A percentile compares a stretch with the other conserved stretches of the same genome.
phyloP scores from a whole-genome alignment of 1,140 invertebrate species.

The Drosophila pandora region DNA sequence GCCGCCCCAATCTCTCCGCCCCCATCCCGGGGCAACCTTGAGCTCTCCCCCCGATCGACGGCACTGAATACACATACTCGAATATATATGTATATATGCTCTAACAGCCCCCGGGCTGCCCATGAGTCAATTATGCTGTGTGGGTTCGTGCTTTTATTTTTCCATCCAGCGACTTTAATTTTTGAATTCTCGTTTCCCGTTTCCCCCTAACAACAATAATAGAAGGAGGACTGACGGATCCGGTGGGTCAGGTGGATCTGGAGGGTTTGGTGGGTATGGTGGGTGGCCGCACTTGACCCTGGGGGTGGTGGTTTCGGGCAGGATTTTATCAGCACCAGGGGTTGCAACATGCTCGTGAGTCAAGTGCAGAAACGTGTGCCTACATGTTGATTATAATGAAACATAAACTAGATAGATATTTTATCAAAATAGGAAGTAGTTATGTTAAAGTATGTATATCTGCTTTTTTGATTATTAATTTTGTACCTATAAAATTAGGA shows the following conservation, averaged over 20 bases:
- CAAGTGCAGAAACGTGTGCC: conserved; percentile 80
- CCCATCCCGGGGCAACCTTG: conserved; percentile 20
- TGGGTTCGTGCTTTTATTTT: conserved; percentile 49
- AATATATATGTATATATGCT: not conserved
- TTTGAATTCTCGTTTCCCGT: conserved; percentile 46
- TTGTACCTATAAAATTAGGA: not conserved
- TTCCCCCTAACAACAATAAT: conserved; percentile 47
- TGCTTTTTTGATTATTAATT: not conserved
- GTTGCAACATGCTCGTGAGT: conserved; percentile 68
- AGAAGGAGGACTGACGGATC: conserved; percentile 12
- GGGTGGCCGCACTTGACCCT: conserved; percentile 70
- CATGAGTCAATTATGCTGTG: conserved; percentile 76
- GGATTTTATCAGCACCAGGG: conserved; percentile 64
- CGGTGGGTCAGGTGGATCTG: conserved; percentile 61
- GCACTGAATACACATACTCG: conserved; percentile 7
- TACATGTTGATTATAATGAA: conserved; percentile 67
- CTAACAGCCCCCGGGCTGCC: conserved; percentile 37
- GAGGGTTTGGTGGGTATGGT: conserved; percentile 70
- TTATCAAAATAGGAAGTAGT: conserved; percentile 4
- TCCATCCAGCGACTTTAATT: conserved; percentile 73
- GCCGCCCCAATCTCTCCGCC: conserved; percentile 24
- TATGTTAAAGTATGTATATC: not conserved
- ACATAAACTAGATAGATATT: conserved; percentile 19
- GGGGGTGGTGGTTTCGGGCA: conserved; percentile 32
- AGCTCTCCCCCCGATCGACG: conserved; percentile 36